Conservation (phyloP, 2,113 vertebrate species). For the Cervus canadensis region DNA sequence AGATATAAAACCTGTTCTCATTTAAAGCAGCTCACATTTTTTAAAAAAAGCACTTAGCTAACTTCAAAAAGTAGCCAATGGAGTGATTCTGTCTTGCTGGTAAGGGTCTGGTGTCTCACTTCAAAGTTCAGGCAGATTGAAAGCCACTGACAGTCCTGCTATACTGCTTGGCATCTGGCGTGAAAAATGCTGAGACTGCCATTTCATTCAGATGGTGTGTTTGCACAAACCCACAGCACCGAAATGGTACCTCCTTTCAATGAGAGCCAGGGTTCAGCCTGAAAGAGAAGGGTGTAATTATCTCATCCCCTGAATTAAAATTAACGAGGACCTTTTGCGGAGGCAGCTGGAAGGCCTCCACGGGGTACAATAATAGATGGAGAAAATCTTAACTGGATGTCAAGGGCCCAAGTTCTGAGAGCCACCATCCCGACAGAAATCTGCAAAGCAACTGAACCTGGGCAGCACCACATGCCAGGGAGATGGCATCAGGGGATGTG, state of each 20-base stretch:
- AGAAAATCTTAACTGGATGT: neutral
- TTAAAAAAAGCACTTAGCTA: neutral
- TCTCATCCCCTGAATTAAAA: conserved; percentile 4
- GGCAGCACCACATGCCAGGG: neutral
- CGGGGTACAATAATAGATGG: neutral
- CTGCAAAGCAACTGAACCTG: neutral
- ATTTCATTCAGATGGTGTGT: neutral
- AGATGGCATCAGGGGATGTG: neutral
- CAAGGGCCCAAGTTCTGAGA: neutral
- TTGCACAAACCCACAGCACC: neutral
- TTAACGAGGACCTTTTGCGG: neutral
- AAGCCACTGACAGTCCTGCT: neutral
- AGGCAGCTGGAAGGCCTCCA: neutral
- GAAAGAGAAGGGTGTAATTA: neutral
- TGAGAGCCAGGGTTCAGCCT: neutral
- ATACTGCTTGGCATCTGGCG: neutral
- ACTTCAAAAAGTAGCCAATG: conserved; percentile 23
- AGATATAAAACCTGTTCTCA: conserved; percentile 52
- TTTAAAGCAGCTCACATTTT: neutral
- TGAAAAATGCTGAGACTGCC: neutral
- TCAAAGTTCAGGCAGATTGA: neutral
- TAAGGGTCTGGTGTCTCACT: neutral
- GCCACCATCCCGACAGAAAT: neutral
- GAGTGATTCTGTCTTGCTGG: neutral
- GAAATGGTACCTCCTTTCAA: neutral